Percentiles rank a stretch among this genome's conserved stretches.
phyloP scores from a whole-genome alignment of 2,113 vertebrate genomes.

The Phylloscopus trochiloides region DNA sequence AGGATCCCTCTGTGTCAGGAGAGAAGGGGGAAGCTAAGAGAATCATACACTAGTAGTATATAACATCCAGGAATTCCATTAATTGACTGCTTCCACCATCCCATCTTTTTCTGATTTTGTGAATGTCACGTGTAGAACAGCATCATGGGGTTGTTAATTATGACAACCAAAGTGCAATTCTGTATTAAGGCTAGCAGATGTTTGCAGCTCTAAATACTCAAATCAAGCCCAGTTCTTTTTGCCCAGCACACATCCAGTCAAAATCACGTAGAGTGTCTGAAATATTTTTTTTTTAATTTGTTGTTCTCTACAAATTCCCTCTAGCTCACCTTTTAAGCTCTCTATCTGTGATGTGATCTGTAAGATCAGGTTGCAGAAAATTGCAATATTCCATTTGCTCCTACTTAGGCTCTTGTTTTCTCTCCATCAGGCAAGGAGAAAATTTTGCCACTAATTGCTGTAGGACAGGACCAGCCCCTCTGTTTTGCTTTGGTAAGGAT shows the following conservation, averaged over 20 bases:
- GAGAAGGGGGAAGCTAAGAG: neutral
- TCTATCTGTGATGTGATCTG: neutral
- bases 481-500: neutral
- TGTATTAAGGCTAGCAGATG: constrained; percentile 41
- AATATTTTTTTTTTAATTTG: neutral
- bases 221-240: neutral
- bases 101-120: constrained; percentile 30
- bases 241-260: neutral
- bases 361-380: neutral
- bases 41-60: neutral
- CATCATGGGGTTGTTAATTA: constrained; percentile 41
- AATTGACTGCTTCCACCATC: neutral
- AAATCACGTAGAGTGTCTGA: neutral
- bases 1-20: neutral
- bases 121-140: constrained; percentile 13
- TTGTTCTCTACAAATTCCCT: neutral
- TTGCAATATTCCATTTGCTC: neutral
- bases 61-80: neutral
- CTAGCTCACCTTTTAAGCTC: neutral
- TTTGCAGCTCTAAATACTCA: constrained; percentile 11
- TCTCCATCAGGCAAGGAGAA: neutral
- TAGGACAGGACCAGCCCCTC: neutral
- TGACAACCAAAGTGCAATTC: constrained; percentile 28
- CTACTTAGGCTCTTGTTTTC: neutral
- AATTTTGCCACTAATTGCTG: neutral